Conservation (phyloP, 2,888 invertebrate genomes). For the Orthosia gothica region DNA sequence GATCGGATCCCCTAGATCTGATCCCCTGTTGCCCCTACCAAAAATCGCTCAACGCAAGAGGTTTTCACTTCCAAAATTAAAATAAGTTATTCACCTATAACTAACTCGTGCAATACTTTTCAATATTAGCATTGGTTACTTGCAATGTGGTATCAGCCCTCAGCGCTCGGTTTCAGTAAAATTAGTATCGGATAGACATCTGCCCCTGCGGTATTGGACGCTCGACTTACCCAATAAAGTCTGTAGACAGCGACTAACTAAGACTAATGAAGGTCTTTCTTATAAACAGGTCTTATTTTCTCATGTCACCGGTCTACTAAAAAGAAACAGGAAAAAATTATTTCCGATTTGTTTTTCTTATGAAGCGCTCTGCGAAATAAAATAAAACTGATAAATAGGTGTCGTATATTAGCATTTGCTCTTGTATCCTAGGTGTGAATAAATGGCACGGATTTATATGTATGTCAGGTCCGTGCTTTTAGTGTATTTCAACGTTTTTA, state of each 20-base stretch:
- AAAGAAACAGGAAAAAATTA: slow-evolving; percentile 42
- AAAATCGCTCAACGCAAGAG: no score
- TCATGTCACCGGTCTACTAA: slow-evolving; percentile 28
- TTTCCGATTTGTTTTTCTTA: slow-evolving; percentile 38
- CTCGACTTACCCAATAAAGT: slow-evolving; percentile 1
- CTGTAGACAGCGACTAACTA: neutral
- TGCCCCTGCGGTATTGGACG: neutral
- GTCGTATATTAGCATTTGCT: slow-evolving; percentile 30
- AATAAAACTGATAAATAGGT: slow-evolving; percentile 49
- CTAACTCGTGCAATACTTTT: no score
- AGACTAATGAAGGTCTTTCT: slow-evolving; percentile 31
- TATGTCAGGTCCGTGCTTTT: neutral
- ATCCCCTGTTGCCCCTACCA: no score
- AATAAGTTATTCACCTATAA: no score
- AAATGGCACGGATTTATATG: slow-evolving; percentile 10
- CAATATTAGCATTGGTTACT: neutral
- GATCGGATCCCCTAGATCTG: no score
- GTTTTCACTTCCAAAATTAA: no score
- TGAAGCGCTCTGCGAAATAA: slow-evolving; percentile 12
- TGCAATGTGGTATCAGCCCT: no score
- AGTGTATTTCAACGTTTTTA: neutral
- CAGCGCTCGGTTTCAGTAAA: neutral
- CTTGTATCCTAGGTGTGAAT: slow-evolving; percentile 5
- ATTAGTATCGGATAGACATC: neutral
- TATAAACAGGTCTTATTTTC: slow-evolving; percentile 29